Evolutionary conservation across 2,113 vertebrate species (phyloP), one percentile per base, ranked within the genome.

Genomic region (Malaclemys terrapin): DNA sequence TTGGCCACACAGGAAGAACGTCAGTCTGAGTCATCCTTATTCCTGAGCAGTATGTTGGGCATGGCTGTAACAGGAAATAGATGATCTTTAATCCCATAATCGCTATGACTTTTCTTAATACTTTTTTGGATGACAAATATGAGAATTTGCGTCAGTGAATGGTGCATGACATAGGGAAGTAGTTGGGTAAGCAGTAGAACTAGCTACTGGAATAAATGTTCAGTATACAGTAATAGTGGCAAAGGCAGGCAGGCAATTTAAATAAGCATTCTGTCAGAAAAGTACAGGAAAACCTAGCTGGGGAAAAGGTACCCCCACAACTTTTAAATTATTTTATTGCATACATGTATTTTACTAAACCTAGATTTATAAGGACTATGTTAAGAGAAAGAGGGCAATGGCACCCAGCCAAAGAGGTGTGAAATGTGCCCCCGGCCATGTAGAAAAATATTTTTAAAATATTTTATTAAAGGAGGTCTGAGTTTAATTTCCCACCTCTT

Each of bases 11-110:
- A 85, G 57, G 80, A 92, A 42, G 88, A 95, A 85, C 1, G 1
- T 35, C 82, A 72, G 80, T 56, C 87, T 96, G 95, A 97, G 57
- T 97, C 96, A 97, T 5, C 8, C 49, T 76, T 93, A 78, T 72
- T 38, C 65, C 42, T 47, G 24, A 78, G 13, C 80, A 86, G 82
- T 80, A 93, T 88, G 78, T 6, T 78, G 79, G 91, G 95, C 84
- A 95, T 82, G 94, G 13, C 80, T 86, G 82, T 52, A 88, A 84
- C 82, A 80, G 75, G 6, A 90, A 93, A 93, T 22, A 94, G 93
- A 87, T 90, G 93, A 84, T 92, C 72, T 92, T 95, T 90, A 72
- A 53, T 95, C 91, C 95, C 89, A 8, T 45, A 47, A 47, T 29
- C 16, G 75, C 20, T 7, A 12, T 47, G 42, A 14, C 11, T 78